Evolutionary conservation across 1,140 invertebrate species (phyloP), one percentile per base, ranked within the genome.

Genomic region (Fopius arisanus): DNA sequence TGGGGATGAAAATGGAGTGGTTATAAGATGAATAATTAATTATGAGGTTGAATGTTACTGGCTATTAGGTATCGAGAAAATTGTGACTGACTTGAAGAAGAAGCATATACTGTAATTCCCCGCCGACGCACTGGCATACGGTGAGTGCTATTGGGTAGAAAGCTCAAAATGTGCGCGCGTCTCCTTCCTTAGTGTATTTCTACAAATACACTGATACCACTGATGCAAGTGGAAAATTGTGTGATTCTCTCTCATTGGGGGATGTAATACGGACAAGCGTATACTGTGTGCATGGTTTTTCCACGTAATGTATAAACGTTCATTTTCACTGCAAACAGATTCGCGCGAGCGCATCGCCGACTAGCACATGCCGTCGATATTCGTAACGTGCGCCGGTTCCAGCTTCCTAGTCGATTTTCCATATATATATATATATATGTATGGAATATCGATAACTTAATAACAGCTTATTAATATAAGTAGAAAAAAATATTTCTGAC

Each of bases 61-160:
- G 67, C 5, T 48, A n/a, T 59, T 23, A 72, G 41, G 74, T 73
- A 71, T 73, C 67, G 67, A 67, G 68, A 72, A 67, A 70, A 76
- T 71, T 67, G 67, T 70, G 75, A 76, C 75, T 76, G 75, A 68
- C 26, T 48, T 29, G 70, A 72, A 65, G 40, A 62, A 73, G 73
- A 71, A 67, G 75, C 10, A 28, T 23, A 59, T 73, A 75, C 16
- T 37, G 63, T 43, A 63, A 54, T 43, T 54, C 67, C 31, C 29
- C 40, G 26, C 40, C 75, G 71, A 76, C 65, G 69, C 68, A 71
- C 62, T 48, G 62, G 54, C 41, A 67, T 43, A 54, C 40, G 48
- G 28, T 41, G 59, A 40, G 65, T 19, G 73, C 68, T 62, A 74
- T 74, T 74, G 73, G 73, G 70, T 37, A 62, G 31, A n/a, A 70